A percentile compares a stretch with the other conserved stretches of the same genome.
These are phyloP conservation scores for Parnassius glacialis DNA, from an alignment of 2,888 invertebrate species.

Conservation along the genomic window DNA sequence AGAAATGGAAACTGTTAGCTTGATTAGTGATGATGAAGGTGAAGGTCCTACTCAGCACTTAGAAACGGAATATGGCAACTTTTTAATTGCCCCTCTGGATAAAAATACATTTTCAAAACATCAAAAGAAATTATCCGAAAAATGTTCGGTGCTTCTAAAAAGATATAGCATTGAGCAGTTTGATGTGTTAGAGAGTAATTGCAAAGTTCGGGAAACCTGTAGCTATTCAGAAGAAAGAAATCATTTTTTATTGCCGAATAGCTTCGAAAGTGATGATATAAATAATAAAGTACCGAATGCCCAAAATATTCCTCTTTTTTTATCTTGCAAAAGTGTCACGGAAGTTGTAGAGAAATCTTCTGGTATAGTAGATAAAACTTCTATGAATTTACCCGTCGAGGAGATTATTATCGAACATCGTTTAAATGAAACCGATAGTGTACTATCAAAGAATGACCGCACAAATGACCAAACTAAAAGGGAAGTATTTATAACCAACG, in stretches of 20 bases:
- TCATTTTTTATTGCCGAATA: not conserved
- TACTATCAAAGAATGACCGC: not conserved
- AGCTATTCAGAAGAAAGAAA: not conserved
- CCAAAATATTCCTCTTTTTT: not conserved
- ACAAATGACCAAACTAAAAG: not conserved
- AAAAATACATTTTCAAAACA: constrained; percentile 44
- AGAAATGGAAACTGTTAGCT: constrained; percentile 57
- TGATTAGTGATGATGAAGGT: constrained; percentile 69
- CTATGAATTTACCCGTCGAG: not conserved
- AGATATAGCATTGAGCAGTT: constrained; percentile 31
- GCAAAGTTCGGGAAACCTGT: not conserved
- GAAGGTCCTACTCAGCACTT: constrained; percentile 31
- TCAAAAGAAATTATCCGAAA: constrained; percentile 50
- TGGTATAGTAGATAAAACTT: constrained; percentile 25
- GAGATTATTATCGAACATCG: not conserved
- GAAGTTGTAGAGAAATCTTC: constrained; percentile 56
- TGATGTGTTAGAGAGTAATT: constrained; percentile 12
- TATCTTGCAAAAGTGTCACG: constrained; percentile 5
- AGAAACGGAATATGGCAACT: constrained; percentile 59
- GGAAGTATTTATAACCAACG: not conserved
- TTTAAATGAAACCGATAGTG: not conserved
- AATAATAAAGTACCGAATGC: not conserved
- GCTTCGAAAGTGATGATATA: not conserved
- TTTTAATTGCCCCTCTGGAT: constrained; percentile 40
- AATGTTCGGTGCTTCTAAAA: constrained; percentile 49